These are phyloP conservation scores for Eulemur albifrons DNA, from an alignment of 2,797 vertebrate species.

Conservation along the genomic window DNA sequence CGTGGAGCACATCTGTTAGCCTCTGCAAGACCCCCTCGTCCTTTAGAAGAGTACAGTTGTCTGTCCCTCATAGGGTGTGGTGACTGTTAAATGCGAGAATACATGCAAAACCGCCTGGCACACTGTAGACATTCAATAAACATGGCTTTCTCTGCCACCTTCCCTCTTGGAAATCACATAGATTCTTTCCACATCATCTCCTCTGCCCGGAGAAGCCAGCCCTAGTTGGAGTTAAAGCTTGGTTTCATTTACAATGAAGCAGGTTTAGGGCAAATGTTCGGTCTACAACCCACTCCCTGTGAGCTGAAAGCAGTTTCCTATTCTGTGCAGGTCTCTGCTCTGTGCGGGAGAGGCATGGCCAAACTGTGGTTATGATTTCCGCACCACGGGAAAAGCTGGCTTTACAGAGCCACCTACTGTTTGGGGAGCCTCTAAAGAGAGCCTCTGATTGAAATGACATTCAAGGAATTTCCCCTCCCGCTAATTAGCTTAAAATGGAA, in stretches of 20 bases:
- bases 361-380: not conserved
- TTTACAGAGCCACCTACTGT: constrained; percentile 10
- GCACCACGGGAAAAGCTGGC: not conserved
- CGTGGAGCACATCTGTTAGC: not conserved
- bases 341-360: not conserved
- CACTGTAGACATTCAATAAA: not conserved
- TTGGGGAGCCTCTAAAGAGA: not conserved
- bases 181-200: not conserved
- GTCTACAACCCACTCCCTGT: constrained; percentile 14
- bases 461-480: not conserved
- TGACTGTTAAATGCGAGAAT: not conserved
- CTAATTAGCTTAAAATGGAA: not conserved
- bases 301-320: constrained; percentile 67
- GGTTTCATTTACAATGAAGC: constrained; percentile 52
- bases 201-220: not conserved
- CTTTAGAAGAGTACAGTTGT: not conserved
- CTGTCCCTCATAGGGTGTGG: not conserved
- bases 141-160: not conserved
- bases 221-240: constrained; percentile 6
- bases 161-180: not conserved
- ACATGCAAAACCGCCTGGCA: not conserved
- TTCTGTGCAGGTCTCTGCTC: not conserved
- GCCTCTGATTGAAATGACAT: not conserved
- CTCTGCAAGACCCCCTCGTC: not conserved
- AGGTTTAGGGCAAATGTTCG: constrained; percentile 46